Evolutionary conservation across 2,797 vertebrate species (phyloP).

Genomic region (Tangara arthus): DNA sequence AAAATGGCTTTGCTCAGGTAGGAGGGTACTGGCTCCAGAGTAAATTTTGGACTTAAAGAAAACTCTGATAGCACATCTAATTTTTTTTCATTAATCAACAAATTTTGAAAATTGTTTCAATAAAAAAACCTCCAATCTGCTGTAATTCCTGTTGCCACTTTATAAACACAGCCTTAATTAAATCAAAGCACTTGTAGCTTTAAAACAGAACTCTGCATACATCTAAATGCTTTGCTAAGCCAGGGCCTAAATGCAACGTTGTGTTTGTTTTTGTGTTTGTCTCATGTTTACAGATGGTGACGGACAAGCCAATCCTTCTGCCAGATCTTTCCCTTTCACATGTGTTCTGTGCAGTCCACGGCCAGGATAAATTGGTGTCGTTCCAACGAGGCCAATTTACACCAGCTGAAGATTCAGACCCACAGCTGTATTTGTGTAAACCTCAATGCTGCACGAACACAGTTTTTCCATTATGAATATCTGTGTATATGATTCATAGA

Average conservation of each 20-base stretch:
- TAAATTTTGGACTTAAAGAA: not conserved
- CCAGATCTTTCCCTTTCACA: conserved; percentile 25
- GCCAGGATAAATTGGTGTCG: not conserved
- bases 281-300: conserved; percentile 14
- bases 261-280: conserved; percentile 17
- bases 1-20: not conserved
- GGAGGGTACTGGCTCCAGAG: not conserved
- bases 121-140: not conserved
- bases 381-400: conserved; percentile 25
- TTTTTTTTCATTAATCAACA: not conserved
- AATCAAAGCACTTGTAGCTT: not conserved
- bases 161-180: not conserved
- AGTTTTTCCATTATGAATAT: conserved; percentile 51
- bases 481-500: conserved; percentile 43
- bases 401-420: conserved; percentile 46
- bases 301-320: not conserved
- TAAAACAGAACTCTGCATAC: not conserved
- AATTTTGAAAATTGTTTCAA: not conserved
- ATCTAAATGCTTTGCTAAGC: not conserved
- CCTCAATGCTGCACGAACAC: not conserved
- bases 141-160: not conserved
- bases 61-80: not conserved
- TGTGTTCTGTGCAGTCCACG: rapidly evolving
- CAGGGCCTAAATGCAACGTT: not conserved
- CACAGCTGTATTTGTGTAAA: conserved; percentile 52